phyloP scores from a whole-genome alignment of 1,140 invertebrate species.

The Apis dorsata region DNA sequence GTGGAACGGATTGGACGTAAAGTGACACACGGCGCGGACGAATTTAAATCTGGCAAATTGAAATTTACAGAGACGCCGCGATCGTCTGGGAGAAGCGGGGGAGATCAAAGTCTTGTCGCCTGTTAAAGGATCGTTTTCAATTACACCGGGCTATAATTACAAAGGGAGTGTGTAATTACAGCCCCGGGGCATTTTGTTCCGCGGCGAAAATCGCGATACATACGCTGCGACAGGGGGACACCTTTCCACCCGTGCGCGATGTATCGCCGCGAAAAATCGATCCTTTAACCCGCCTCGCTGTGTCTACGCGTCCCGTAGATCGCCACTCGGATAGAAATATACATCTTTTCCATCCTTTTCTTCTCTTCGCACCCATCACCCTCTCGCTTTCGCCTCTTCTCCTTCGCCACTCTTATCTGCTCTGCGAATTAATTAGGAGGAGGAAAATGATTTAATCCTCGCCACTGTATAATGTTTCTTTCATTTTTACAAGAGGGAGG shows the following conservation, averaged over 20 bases:
- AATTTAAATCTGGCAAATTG: constrained; percentile 9
- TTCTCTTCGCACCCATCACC: no score
- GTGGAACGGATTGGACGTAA: no score
- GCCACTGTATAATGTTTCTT: no score
- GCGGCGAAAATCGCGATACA: constrained; percentile 22
- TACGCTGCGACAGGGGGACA: neutral
- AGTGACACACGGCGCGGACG: neutral
- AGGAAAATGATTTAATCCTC: no score
- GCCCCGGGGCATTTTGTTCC: constrained; percentile 15
- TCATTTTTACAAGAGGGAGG: no score
- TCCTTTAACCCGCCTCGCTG: neutral
- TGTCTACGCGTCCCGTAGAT: neutral
- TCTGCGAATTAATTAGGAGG: no score
- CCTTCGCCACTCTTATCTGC: no score
- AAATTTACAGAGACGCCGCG: neutral
- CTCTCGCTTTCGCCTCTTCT: no score
- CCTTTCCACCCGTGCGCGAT: neutral
- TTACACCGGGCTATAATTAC: constrained; percentile 27
- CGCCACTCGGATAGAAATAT: neutral
- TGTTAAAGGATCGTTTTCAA: constrained; percentile 28
- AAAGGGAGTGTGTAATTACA: constrained; percentile 40
- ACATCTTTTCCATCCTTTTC: no score
- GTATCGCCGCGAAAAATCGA: constrained; percentile 10
- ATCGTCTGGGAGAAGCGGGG: neutral
- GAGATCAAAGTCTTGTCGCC: constrained; percentile 4